These are phyloP conservation scores for Chrysaora quinquecirrha DNA, from an alignment of 30 jellyfish, hydroid and myxozoan species.

Conservation along the genomic window DNA sequence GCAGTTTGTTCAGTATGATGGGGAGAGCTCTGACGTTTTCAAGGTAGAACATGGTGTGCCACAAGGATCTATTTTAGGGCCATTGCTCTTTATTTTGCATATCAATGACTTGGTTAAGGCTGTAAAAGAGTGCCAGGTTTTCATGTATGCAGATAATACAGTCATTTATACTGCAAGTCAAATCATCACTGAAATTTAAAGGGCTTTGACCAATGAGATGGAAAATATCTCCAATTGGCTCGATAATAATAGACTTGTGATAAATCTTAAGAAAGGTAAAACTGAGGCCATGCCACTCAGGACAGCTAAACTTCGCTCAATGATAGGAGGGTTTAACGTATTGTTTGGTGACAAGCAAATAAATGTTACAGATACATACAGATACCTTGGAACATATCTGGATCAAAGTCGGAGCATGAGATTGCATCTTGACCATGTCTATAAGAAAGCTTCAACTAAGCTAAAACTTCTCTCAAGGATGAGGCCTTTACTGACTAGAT, in stretches of 20 bases:
- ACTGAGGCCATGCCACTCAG: not conserved
- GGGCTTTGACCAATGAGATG: not conserved
- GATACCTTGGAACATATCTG: slow-evolving; percentile 56
- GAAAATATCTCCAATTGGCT: not conserved
- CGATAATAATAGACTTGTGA: not conserved
- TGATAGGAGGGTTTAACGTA: slow-evolving; percentile 8
- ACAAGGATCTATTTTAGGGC: not conserved
- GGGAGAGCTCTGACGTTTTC: not conserved
- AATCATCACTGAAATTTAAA: not conserved
- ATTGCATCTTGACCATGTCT: slow-evolving; percentile 23
- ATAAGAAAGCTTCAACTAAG: slow-evolving; percentile 53
- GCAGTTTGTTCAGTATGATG: not conserved
- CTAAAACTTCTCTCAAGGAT: slow-evolving; percentile 53
- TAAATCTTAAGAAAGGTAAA: not conserved
- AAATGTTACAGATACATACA: slow-evolving; percentile 35
- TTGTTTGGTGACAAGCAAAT: slow-evolving; percentile 28
- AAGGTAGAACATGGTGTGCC: not conserved
- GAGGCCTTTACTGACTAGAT: too few species aligned
- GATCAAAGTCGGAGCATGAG: slow-evolving; percentile 48
- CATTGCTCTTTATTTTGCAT: not conserved
- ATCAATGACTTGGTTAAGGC: not conserved
- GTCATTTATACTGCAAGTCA: not conserved
- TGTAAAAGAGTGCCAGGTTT: not conserved
- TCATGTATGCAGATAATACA: not conserved
- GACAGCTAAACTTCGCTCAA: not conserved